Evolutionary conservation across 1,140 invertebrate genomes (phyloP).

Genomic region (Panagrolaimus sp.): DNA sequence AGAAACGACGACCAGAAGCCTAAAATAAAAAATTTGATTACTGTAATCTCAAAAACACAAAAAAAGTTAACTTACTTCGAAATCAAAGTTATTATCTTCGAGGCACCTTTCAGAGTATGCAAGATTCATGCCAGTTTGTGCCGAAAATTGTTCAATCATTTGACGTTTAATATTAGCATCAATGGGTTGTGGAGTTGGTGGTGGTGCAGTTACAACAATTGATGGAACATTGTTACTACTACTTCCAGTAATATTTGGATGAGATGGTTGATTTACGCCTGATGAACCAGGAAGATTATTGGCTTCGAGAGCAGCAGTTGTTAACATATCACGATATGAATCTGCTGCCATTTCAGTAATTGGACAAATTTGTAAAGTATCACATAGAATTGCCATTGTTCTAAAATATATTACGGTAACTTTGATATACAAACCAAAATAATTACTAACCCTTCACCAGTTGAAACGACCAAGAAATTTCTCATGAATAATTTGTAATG

Average conservation of each 20-base stretch:
- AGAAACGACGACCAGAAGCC: slow-evolving; percentile 24
- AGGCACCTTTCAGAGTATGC: slow-evolving; percentile 42
- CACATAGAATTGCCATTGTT: background rate
- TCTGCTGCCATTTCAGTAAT: background rate
- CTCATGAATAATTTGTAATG: slow-evolving; percentile 9
- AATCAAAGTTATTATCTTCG: slow-evolving; percentile 33
- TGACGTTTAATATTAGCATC: slow-evolving; percentile 12
- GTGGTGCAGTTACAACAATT: slow-evolving; percentile 10
- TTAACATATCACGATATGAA: background rate
- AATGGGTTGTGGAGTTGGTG: background rate
- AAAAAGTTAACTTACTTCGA: slow-evolving; percentile 26
- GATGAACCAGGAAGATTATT: slow-evolving; percentile 6
- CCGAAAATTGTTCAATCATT: slow-evolving; percentile 41
- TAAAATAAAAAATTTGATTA: slow-evolving; percentile 18
- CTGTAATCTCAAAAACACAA: background rate
- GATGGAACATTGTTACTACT: background rate
- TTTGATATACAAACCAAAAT: no score
- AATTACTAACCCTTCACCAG: slow-evolving; percentile 14
- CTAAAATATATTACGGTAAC: no score
- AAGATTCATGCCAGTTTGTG: slow-evolving; percentile 39
- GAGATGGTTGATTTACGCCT: background rate
- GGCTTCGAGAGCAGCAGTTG: background rate
- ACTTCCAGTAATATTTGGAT: background rate
- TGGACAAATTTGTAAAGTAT: background rate
- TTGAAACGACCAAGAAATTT: slow-evolving; percentile 10